Evolutionary conservation across 2,113 vertebrate species (phyloP).

Genomic region (Pteruthius melanotis): DNA sequence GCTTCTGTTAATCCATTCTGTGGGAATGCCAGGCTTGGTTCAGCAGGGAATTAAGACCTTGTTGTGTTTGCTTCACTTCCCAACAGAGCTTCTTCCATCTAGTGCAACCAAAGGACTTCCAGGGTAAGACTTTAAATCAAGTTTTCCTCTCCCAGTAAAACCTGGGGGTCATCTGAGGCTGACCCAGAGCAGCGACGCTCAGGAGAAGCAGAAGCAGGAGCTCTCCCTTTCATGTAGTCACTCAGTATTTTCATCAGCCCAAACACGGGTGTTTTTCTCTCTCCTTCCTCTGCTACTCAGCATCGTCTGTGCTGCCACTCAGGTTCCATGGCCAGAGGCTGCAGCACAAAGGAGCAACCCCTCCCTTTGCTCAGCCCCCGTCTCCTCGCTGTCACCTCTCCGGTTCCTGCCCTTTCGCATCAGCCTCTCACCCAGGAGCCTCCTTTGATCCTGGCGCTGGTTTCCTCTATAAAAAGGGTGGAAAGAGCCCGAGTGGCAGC

Average conservation of each 20-base stretch:
- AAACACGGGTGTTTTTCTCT: neutral
- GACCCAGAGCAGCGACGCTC: fast-evolving
- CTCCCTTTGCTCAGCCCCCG: fast-evolving
- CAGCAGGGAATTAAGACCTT: neutral
- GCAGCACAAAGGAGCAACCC: neutral
- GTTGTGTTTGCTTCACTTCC: neutral
- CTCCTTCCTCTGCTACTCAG: neutral
- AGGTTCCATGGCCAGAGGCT: neutral
- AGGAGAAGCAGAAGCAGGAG: neutral
- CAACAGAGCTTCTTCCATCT: neutral
- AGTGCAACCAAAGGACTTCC: neutral
- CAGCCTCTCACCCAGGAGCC: neutral
- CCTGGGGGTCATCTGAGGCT: neutral
- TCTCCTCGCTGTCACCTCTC: neutral
- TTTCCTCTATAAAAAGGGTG: neutral
- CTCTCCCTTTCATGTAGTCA: neutral
- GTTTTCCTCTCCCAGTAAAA: neutral
- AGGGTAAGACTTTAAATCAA: neutral
- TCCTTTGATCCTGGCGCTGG: neutral
- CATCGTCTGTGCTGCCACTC: neutral
- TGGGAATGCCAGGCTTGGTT: neutral
- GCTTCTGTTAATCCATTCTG: neutral
- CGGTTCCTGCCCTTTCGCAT: neutral
- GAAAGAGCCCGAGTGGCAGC: neutral
- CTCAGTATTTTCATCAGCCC: neutral